Evolutionary conservation across 2,113 vertebrate genomes (phyloP), one percentile per base, ranked within the genome.

Genomic region (Albula goreensis): DNA sequence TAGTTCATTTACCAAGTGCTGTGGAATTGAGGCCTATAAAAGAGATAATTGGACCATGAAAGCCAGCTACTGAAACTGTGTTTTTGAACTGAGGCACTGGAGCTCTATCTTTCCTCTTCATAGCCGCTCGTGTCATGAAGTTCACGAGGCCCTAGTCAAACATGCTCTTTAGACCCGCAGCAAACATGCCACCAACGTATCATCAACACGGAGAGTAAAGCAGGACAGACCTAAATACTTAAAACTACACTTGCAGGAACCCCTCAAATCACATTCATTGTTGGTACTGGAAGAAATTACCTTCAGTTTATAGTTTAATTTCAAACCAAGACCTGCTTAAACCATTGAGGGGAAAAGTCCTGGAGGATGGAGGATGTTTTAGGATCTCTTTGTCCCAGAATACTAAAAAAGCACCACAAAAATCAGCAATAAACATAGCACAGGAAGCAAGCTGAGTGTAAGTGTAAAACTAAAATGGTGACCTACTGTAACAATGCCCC

Each of bases 91-190:
- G n/a, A 74, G 66, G 25, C 22, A 74, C 66, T n/a, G n/a, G n/a
- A 8, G 9, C 19, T 6, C 19, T 10, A 8, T 22, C 25, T 5
- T 74, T 74, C n/a, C 66, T 74, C 22, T 5, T 31, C 66, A 70
- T 12, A 56, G 53, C 12, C 53, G 53, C 53, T 56, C 63, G 25
- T 74, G 66, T 74, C 66, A 74, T 31, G n/a, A n/a, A 74, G 66
- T 74, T 74, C 66, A 74, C 25, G 5, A 74, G 9, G n/a, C 5
- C 22, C 22, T 74, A 25, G n/a, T n/a, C 66, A 74, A 74, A 74
- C 66, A 74, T 74, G 66, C 66, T 74, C 66, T 74, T 74, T 74
- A 74, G 66, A 74, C 66, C n/a, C 9, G n/a, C 66, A 9, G 66
- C 66, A 74, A 74, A 74, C n/a, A 74, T 74, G 66, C 25, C n/a